Conservation (phyloP, 2,797 vertebrate species). For the Prionace glauca region DNA sequence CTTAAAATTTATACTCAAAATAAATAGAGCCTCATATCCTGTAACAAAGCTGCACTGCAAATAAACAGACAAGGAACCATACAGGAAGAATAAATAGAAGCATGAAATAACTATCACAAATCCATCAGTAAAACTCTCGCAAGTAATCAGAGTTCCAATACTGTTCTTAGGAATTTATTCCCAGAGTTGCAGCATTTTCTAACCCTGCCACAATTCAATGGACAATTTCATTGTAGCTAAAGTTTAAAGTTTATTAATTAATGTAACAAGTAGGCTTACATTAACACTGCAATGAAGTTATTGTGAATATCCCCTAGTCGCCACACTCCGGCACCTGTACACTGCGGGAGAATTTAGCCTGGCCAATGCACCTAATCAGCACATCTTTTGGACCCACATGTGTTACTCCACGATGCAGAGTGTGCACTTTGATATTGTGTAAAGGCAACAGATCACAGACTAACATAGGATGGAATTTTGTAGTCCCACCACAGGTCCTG, state of each 20-base stretch:
- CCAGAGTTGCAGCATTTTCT: neutral
- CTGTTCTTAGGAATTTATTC: neutral
- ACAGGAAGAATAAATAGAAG: neutral
- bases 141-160: neutral
- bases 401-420: too few species aligned
- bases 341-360: too few species aligned
- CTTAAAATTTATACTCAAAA: constrained; percentile 14
- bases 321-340: too few species aligned
- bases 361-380: too few species aligned
- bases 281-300: too few species aligned
- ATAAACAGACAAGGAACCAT: neutral
- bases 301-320: too few species aligned
- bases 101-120: neutral
- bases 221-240: neutral
- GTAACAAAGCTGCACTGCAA: neutral
- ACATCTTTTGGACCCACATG: neutral
- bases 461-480: neutral
- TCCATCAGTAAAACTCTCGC: neutral
- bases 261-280: too few species aligned
- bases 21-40: neutral
- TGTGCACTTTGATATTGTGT: too few species aligned
- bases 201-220: neutral
- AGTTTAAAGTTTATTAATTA: too few species aligned
- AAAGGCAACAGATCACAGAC: neutral
- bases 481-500: too few species aligned